Evolutionary conservation across 64 coral and sea anemone species (phyloP).

Genomic region (Porites lutea): DNA sequence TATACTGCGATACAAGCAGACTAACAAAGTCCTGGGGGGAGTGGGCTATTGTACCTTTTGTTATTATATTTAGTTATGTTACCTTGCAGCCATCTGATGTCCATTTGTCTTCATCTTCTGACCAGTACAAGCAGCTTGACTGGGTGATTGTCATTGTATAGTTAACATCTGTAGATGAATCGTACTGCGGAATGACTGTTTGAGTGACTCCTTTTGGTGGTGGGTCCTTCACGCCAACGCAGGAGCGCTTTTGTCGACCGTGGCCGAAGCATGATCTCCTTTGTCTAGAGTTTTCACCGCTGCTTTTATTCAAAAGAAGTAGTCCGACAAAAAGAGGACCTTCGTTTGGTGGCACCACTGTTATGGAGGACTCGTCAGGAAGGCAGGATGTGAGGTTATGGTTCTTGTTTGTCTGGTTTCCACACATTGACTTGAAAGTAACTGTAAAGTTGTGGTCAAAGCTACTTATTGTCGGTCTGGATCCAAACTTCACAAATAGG

Average conservation of each 20-base stretch:
- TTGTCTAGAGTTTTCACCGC: neutral
- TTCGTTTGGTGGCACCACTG: conserved; percentile 41
- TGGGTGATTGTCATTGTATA: conserved; percentile 37
- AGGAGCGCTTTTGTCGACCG: conserved; percentile 16
- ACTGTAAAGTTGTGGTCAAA: conserved; percentile 66
- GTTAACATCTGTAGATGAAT: conserved; percentile 12
- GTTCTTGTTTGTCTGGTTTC: neutral
- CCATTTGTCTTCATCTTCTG: conserved; percentile 47
- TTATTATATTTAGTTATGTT: neutral
- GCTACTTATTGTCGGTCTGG: conserved; percentile 66
- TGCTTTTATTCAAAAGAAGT: conserved; percentile 19
- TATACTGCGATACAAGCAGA: too few species aligned
- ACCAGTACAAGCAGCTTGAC: conserved; percentile 60
- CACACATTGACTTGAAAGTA: conserved; percentile 49
- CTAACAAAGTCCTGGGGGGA: too few species aligned
- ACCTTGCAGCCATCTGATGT: conserved; percentile 62
- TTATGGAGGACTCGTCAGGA: conserved; percentile 55
- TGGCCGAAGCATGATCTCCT: conserved; percentile 23
- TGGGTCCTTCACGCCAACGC: conserved; percentile 21
- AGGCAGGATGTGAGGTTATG: conserved; percentile 25
- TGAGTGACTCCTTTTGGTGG: conserved; percentile 3
- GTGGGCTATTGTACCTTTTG: too few species aligned
- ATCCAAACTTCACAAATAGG: conserved; percentile 43
- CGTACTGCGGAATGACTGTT: conserved; percentile 17
- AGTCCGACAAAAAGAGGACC: conserved; percentile 75